These are phyloP conservation scores for Neoitamus cyanurus DNA, from an alignment of 2,888 invertebrate species.

Conservation along the genomic window DNA sequence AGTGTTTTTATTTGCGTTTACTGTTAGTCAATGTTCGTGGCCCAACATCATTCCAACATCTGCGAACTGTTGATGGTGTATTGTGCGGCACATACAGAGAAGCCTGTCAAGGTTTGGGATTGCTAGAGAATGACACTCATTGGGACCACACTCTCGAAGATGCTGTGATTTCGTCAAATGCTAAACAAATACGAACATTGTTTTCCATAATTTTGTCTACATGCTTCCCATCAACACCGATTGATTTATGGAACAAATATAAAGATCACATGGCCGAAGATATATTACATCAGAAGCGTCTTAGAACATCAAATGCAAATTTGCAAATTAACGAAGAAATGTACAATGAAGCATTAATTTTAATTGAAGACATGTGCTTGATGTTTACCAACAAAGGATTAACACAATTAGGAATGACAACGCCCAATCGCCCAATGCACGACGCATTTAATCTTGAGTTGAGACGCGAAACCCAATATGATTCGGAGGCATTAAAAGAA, in stretches of 20 bases:
- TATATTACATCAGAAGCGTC: not conserved
- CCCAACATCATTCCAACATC: slow-evolving; percentile 48
- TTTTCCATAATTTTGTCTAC: slow-evolving; percentile 49
- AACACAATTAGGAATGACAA: too few species aligned
- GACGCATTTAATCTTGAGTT: too few species aligned
- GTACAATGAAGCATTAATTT: too few species aligned
- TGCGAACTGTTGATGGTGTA: slow-evolving; percentile 61
- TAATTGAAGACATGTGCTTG: not conserved
- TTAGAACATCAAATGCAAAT: not conserved
- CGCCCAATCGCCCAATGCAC: too few species aligned
- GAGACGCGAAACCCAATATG: too few species aligned
- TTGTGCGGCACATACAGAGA: slow-evolving; percentile 59
- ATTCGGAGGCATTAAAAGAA: too few species aligned
- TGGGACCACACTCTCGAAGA: slow-evolving; percentile 50
- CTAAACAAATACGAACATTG: slow-evolving; percentile 51
- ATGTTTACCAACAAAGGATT: too few species aligned
- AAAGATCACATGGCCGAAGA: not conserved
- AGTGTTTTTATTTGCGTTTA: not conserved
- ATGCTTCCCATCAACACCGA: slow-evolving; percentile 39
- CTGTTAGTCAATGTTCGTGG: slow-evolving; percentile 47
- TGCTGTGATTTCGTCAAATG: slow-evolving; percentile 42
- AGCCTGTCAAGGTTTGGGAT: slow-evolving; percentile 59
- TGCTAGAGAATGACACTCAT: too few species aligned
- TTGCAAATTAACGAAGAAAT: slow-evolving; percentile 7
- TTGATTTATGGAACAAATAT: slow-evolving; percentile 49